Percentiles rank a stretch among this genome's conserved stretches.
phyloP scores from a whole-genome alignment of 2,113 vertebrate species.

The Dasyprocta punctata region DNA sequence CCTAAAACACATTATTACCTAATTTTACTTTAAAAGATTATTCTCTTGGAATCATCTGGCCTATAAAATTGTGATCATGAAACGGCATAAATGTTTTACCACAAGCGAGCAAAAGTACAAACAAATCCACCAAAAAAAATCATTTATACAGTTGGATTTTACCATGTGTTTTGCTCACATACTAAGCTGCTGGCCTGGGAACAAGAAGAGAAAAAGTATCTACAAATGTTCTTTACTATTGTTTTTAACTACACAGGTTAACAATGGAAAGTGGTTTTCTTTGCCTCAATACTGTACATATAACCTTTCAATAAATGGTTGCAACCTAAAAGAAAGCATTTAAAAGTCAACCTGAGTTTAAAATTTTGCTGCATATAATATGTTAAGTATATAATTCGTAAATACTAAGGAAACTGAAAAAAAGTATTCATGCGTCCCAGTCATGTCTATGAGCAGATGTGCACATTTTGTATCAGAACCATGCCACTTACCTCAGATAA shows the following conservation, averaged over 20 bases:
- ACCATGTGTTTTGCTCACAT: constrained; percentile 18
- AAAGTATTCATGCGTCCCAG: background rate
- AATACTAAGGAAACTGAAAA: background rate
- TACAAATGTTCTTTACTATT: background rate
- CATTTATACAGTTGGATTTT: constrained; percentile 11
- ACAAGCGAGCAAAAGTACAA: background rate
- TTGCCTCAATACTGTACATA: background rate
- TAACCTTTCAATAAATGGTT: background rate
- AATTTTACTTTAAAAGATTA: constrained; percentile 51
- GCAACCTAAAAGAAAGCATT: background rate
- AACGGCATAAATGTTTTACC: constrained; percentile 29
- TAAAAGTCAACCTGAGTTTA: constrained; percentile 11
- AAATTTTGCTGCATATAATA: background rate
- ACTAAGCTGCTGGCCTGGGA: background rate
- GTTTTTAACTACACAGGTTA: constrained; percentile 17
- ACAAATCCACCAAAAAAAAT: background rate
- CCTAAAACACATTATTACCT: constrained; percentile 18
- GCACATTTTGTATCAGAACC: background rate
- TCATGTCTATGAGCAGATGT: background rate
- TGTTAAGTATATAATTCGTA: constrained; percentile 20
- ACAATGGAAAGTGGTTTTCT: background rate
- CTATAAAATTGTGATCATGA: constrained; percentile 7
- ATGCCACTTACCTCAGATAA: background rate
- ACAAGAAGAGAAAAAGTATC: background rate
- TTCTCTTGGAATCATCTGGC: constrained; percentile 25